Percentiles rank a stretch among this genome's conserved stretches.
phyloP scores from a whole-genome alignment of 2,888 invertebrate species.

The Andrena fulva region DNA sequence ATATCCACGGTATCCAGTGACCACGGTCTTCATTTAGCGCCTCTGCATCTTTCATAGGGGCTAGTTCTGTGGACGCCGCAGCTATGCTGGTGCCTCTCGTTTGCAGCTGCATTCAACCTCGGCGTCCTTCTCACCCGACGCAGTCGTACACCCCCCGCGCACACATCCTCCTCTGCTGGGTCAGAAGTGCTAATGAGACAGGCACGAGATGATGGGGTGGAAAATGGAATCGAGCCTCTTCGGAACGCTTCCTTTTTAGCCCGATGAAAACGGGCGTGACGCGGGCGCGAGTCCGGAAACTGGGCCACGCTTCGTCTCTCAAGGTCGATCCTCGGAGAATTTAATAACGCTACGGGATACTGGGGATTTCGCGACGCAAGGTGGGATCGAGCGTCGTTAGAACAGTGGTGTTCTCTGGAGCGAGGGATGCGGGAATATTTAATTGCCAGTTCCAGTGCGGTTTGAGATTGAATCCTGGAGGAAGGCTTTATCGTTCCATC shows the following conservation, averaged over 20 bases:
- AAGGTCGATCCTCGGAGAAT: slow-evolving; percentile 51
- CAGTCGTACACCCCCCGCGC: background rate
- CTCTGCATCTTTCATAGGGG: slow-evolving; percentile 73
- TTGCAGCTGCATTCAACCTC: slow-evolving; percentile 75
- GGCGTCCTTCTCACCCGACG: slow-evolving; percentile 45
- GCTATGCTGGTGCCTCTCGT: slow-evolving; percentile 68
- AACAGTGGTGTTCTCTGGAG: background rate
- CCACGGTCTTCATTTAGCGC: slow-evolving; percentile 74
- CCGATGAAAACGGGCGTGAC: slow-evolving; percentile 41
- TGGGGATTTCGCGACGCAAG: background rate
- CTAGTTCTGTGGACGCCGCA: slow-evolving; percentile 39
- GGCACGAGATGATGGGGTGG: slow-evolving; percentile 58
- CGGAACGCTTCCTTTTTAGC: slow-evolving; percentile 36
- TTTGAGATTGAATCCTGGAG: background rate
- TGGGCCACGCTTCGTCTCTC: slow-evolving; percentile 56
- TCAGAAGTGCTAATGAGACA: slow-evolving; percentile 73
- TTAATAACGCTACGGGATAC: slow-evolving; percentile 35
- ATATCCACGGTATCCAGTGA: slow-evolving; percentile 53
- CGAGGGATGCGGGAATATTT: slow-evolving; percentile 9
- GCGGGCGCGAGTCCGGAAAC: slow-evolving; percentile 43
- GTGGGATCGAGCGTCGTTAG: background rate
- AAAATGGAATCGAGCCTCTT: slow-evolving; percentile 69
- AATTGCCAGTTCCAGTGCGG: slow-evolving; percentile 1
- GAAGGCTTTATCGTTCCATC: background rate
- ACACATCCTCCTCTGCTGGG: slow-evolving; percentile 49